Conservation (phyloP, 2,797 vertebrate species). For the Sardinella longiceps region DNA sequence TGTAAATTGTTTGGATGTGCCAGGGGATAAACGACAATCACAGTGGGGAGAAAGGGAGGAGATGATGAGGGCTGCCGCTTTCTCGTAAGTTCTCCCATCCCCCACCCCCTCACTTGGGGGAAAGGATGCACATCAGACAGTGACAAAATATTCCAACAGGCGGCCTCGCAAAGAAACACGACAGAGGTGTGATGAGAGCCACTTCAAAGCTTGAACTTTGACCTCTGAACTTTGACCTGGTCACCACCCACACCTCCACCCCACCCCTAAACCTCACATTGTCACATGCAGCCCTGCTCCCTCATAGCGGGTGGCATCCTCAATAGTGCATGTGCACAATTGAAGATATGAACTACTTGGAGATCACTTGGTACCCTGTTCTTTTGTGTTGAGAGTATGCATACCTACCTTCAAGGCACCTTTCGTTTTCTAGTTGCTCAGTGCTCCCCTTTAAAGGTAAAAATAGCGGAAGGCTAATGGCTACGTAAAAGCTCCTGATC, state of each 20-base stretch:
- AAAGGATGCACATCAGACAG: not conserved
- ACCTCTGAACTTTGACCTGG: not conserved
- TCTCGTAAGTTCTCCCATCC: not conserved
- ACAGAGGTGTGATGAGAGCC: not conserved
- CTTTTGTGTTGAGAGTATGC: not conserved
- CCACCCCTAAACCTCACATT: not conserved
- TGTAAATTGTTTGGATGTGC: not conserved
- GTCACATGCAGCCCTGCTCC: not conserved
- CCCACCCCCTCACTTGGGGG: not conserved
- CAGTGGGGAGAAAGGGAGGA: not conserved
- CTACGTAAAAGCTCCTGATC: not conserved
- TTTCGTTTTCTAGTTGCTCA: not conserved
- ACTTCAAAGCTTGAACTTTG: not conserved
- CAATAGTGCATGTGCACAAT: not conserved
- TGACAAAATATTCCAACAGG: not conserved
- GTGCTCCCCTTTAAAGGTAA: not conserved
- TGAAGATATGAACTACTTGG: not conserved
- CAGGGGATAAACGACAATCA: constrained; percentile 12
- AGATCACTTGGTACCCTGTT: not conserved
- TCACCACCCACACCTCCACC: not conserved
- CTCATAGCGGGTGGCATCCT: not conserved
- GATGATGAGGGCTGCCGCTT: not conserved
- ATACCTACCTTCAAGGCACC: not conserved
- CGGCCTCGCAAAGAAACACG: no score
- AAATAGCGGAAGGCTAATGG: not conserved